These are phyloP conservation scores for Trichechus manatus DNA, from an alignment of 2,113 vertebrate genomes.

Conservation along the genomic window DNA sequence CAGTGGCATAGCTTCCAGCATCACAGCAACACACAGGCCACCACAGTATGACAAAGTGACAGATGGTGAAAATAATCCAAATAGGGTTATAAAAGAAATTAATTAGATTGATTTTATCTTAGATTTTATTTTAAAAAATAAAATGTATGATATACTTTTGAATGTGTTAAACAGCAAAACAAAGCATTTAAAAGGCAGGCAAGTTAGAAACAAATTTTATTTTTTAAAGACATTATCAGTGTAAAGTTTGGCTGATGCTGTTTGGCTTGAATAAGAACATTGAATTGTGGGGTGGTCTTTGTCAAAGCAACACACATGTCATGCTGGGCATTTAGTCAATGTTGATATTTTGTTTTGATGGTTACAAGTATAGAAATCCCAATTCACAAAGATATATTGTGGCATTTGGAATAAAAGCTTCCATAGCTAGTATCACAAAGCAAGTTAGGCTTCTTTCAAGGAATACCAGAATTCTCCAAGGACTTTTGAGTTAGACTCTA, in stretches of 20 bases:
- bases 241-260: not conserved
- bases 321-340: not conserved
- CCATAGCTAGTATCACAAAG: constrained; percentile 18
- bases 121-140: not conserved
- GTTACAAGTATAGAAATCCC: constrained; percentile 38
- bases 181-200: not conserved
- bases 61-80: not conserved
- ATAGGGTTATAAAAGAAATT: not conserved
- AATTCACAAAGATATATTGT: constrained; percentile 17
- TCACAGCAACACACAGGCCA: not conserved
- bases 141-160: not conserved
- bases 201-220: not conserved
- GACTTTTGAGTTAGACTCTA: constrained; percentile 24
- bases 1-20: not conserved
- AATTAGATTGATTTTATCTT: not conserved
- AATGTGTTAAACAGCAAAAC: not conserved
- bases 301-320: constrained; percentile 18
- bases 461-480: constrained; percentile 49
- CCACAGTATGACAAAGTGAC: not conserved
- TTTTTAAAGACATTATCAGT: not conserved
- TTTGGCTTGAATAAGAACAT: not conserved
- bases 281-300: constrained; percentile 14
- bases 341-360: constrained; percentile 35
- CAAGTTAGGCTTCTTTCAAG: constrained; percentile 11
- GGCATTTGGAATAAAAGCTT: constrained; percentile 29